These are phyloP conservation scores for Geotrupes spiniger DNA, from an alignment of 2,888 invertebrate genomes.

Conservation along the genomic window DNA sequence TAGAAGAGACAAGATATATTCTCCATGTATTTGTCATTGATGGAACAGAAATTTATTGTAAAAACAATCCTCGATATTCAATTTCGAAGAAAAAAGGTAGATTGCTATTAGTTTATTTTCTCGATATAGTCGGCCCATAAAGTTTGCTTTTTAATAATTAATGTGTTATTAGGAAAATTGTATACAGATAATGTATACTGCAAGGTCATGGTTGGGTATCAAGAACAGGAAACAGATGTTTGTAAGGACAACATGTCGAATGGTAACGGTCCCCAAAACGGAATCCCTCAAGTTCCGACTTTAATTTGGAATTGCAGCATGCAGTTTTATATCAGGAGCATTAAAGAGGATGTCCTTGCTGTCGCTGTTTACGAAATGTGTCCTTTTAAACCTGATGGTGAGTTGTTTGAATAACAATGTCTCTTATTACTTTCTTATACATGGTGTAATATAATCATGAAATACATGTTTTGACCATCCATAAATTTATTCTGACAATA, in stretches of 20 bases:
- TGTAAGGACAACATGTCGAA: slow-evolving; percentile 54
- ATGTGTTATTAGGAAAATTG: slow-evolving; percentile 60
- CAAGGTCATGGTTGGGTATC: slow-evolving; percentile 70
- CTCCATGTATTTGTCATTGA: slow-evolving; percentile 33
- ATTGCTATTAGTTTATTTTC: too few relatives aligned
- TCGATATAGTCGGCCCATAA: not conserved
- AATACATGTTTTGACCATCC: too few relatives aligned
- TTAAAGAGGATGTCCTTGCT: slow-evolving; percentile 65
- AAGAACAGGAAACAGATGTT: slow-evolving; percentile 65
- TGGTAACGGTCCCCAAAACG: slow-evolving; percentile 43
- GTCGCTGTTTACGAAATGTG: slow-evolving; percentile 70
- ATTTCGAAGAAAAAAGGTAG: slow-evolving; percentile 24
- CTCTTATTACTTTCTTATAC: too few relatives aligned
- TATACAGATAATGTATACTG: slow-evolving; percentile 64
- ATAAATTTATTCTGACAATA: too few relatives aligned
- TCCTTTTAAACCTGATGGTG: slow-evolving; percentile 71
- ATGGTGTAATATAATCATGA: too few relatives aligned
- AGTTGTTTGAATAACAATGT: slow-evolving; percentile 30
- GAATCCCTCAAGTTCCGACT: slow-evolving; percentile 40
- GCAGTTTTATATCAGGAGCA: slow-evolving; percentile 71
- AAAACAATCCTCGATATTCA: slow-evolving; percentile 17
- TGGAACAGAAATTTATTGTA: slow-evolving; percentile 36
- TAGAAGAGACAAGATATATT: slow-evolving; percentile 44
- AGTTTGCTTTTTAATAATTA: not conserved
- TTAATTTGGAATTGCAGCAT: slow-evolving; percentile 73